A percentile compares a stretch with the other conserved stretches of the same genome.
Conservation (phyloP, 2,888 invertebrate genomes). For the Lissocephala sabroskyi region DNA sequence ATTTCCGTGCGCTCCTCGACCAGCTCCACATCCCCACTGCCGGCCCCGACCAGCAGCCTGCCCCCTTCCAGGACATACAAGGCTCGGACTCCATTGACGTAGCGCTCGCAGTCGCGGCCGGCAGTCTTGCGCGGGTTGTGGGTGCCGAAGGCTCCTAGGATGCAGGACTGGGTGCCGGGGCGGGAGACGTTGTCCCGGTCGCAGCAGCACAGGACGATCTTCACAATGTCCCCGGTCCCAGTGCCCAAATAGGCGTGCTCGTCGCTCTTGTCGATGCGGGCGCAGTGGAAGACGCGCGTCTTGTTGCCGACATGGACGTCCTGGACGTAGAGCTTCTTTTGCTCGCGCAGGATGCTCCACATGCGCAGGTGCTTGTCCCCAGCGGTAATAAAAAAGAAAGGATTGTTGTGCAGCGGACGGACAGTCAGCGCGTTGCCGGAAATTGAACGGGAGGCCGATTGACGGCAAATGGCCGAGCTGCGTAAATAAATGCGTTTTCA, state of each 20-base stretch:
- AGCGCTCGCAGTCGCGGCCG: constrained; percentile 71
- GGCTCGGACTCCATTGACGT: constrained; percentile 75
- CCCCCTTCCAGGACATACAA: constrained; percentile 77
- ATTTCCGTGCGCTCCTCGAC: constrained; percentile 76
- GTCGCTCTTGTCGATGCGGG: constrained; percentile 81
- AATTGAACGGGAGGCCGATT: constrained; percentile 77
- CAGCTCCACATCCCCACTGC: constrained; percentile 86
- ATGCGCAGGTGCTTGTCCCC: constrained; percentile 83
- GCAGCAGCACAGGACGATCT: constrained; percentile 70
- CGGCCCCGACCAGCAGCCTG: constrained; percentile 84
- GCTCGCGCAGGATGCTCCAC: constrained; percentile 82
- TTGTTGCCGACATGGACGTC: constrained; percentile 86
- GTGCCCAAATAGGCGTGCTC: constrained; percentile 88
- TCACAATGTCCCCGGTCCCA: constrained; percentile 78
- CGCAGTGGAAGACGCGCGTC: constrained; percentile 82
- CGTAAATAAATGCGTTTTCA: no score
- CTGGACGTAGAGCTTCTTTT: constrained; percentile 79
- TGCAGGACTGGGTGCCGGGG: constrained; percentile 65
- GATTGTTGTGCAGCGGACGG: constrained; percentile 74
- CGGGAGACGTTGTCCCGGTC: constrained; percentile 70
- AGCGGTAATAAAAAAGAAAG: constrained; percentile 81
- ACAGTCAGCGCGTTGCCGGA: constrained; percentile 81
- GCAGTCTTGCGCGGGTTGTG: constrained; percentile 67
- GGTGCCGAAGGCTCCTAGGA: constrained; percentile 74
- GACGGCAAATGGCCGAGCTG: constrained; percentile 77